Conservation (phyloP, 2,888 invertebrate species). For the Acholoe squamosa region DNA sequence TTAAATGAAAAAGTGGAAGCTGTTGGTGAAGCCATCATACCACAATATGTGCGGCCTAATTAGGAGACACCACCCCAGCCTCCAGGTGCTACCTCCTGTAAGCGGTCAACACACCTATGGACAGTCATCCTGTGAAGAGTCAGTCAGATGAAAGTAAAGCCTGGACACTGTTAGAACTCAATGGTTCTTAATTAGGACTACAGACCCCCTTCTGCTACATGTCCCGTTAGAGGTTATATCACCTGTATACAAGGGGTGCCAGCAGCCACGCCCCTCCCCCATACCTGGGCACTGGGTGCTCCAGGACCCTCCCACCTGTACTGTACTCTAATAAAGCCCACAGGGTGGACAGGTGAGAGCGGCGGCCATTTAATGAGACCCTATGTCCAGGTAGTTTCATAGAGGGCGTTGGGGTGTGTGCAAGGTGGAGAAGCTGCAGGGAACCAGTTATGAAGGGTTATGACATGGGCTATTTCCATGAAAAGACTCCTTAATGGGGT, state of each 20-base stretch:
- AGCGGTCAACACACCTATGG: too few relatives aligned
- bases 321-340: background rate
- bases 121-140: too few relatives aligned
- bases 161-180: background rate
- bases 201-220: background rate
- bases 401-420: too few relatives aligned
- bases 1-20: too few relatives aligned
- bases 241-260: background rate
- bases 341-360: conserved; percentile 25
- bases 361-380: background rate
- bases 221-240: background rate
- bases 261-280: background rate
- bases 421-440: background rate
- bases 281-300: background rate
- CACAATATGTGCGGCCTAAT: too few relatives aligned
- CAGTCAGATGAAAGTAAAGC: background rate
- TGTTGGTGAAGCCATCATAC: too few relatives aligned
- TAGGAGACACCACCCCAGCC: too few relatives aligned
- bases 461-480: background rate
- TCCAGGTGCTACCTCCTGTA: too few relatives aligned
- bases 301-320: background rate
- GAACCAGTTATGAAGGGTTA: background rate
- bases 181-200: background rate
- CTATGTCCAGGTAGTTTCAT: too few relatives aligned
- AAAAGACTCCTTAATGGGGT: background rate